Evolutionary conservation across 2,113 vertebrate genomes (phyloP), one percentile per base, ranked within the genome.

Genomic region (Mustela lutreola): DNA sequence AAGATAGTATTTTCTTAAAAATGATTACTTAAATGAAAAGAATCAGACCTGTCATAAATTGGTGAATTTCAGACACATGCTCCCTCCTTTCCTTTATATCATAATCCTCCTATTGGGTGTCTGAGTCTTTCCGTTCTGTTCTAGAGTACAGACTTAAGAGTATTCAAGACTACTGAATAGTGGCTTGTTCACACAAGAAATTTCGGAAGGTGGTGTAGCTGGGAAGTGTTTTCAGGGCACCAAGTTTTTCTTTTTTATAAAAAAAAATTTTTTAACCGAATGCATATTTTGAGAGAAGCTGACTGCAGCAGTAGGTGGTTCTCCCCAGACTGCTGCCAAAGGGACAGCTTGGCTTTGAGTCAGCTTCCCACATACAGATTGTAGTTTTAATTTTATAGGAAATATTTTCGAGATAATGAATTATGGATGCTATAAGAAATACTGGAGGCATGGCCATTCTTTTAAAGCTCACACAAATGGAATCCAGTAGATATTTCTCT

Each of bases 361-460:
- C 58, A 95, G n/a, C 85, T 95, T 95, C 70, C 63, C 31, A 50
- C 84, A 11, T 79, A 53, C 15, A 81, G 56, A 56, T 24, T 88
- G 33, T 28, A 81, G 76, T 86, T 93, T 92, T 83, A 79, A 22
- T 87, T 95, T 93, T 58, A 71, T 33, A 82, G 79, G 71, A 97
- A 96, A 80, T 63, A 60, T 90, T 94, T 97, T 91, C 19, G 50
- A 76, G 50, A 63, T 78, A 82, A 78, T 86, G 58, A 91, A 39
- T 75, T 84, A 62, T 71, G 63, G 53, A 82, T 73, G 12, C 48
- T 8, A 4, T 56, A 86, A 93, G 70, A 84, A 95, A 88, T 62
- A n/a, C 16, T 63, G 76, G 79, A 94, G 71, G 24, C 50, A 6
- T 75, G 90, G 53, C 39, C 60, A 71, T 85, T 90, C 45, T 86